Evolutionary conservation across 1,140 invertebrate genomes (phyloP).

Genomic region (Dendroctonus ponderosae): DNA sequence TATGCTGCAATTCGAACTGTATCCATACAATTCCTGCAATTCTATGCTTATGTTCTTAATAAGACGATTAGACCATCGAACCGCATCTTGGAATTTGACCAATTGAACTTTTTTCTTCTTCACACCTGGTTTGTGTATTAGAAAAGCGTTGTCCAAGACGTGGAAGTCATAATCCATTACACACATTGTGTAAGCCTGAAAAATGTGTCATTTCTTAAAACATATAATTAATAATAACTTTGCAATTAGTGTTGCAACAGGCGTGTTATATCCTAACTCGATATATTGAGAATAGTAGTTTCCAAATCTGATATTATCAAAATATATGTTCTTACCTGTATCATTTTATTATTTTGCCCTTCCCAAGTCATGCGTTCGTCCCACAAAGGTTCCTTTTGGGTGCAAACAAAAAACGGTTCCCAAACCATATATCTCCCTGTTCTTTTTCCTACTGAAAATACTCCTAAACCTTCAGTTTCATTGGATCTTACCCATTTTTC

Average conservation of each 20-base stretch:
- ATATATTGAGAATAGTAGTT: neutral
- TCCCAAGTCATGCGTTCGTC: conserved; percentile 63
- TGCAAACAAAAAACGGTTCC: conserved; percentile 64
- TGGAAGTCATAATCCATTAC: conserved; percentile 84
- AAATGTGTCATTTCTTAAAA: neutral
- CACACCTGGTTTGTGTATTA: conserved; percentile 83
- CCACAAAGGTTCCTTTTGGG: conserved; percentile 59
- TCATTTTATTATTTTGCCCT: conserved; percentile 63
- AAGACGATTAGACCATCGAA: conserved; percentile 17
- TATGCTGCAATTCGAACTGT: conserved; percentile 10
- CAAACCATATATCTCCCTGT: conserved; percentile 52
- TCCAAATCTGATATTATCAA: too few species aligned
- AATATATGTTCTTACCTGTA: too few species aligned
- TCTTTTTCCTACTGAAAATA: conserved; percentile 48
- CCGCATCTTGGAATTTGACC: conserved; percentile 19
- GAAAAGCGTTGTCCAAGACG: conserved; percentile 84
- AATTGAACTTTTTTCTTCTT: conserved; percentile 53
- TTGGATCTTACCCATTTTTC: conserved; percentile 44
- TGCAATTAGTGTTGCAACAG: neutral
- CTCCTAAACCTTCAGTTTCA: conserved; percentile 37
- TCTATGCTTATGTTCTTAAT: conserved; percentile 16
- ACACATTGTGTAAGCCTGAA: conserved; percentile 78
- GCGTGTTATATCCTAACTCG: neutral
- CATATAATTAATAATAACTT: neutral
- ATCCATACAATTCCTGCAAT: conserved; percentile 26